These are phyloP conservation scores for Sylvia atricapilla DNA, from an alignment of 2,113 vertebrate genomes.

Conservation along the genomic window DNA sequence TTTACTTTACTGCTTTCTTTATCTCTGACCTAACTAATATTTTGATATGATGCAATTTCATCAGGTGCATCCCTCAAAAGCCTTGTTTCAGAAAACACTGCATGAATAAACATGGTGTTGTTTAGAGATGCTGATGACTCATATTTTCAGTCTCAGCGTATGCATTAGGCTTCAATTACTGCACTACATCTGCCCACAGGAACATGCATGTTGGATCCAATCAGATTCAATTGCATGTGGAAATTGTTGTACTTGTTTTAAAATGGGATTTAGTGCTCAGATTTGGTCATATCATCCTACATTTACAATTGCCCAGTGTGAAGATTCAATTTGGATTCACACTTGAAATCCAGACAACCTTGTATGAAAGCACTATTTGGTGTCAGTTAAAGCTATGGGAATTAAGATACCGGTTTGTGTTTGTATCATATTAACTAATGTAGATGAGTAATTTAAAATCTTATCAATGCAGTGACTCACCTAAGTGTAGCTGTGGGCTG, in stretches of 20 bases:
- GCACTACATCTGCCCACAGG: not conserved
- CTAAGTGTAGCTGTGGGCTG: not conserved
- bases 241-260: not conserved
- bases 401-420: not conserved
- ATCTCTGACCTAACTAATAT: not conserved
- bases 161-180: not conserved
- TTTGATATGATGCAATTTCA: not conserved
- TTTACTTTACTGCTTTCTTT: not conserved
- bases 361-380: not conserved
- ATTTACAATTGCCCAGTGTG: not conserved
- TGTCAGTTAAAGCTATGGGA: not conserved
- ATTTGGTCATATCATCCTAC: not conserved
- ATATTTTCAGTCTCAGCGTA: fast-evolving
- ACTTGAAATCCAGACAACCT: not conserved
- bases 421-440: not conserved
- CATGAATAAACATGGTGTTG: not conserved
- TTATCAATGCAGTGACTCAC: not conserved
- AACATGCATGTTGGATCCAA: not conserved
- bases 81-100: not conserved
- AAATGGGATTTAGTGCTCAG: not conserved
- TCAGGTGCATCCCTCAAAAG: not conserved
- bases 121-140: not conserved
- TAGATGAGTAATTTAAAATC: not conserved
- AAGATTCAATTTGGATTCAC: not conserved
- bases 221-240: not conserved